Conservation (phyloP, 2,797 vertebrate genomes). For the Phylloscopus collybita region DNA sequence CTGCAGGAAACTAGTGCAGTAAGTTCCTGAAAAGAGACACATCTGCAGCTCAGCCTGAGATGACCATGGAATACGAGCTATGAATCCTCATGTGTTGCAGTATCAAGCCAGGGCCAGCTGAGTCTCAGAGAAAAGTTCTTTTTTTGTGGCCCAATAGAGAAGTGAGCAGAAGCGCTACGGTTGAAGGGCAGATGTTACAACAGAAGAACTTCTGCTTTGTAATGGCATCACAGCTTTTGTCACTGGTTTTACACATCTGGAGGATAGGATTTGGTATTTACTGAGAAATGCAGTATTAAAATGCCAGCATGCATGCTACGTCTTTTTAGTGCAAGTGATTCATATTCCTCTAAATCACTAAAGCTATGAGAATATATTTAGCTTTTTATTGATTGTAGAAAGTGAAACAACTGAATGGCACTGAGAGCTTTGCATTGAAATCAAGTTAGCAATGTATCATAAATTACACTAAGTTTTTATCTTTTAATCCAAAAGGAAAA, state of each 20-base stretch:
- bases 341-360: neutral
- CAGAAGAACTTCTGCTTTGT: neutral
- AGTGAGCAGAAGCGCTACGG: fast-evolving
- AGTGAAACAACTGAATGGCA: neutral
- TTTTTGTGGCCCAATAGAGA: neutral
- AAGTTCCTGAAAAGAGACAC: neutral
- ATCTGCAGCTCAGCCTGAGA: neutral
- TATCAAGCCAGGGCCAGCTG: neutral
- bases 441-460: neutral
- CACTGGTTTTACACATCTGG: neutral
- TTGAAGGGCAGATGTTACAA: neutral
- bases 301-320: neutral
- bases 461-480: neutral
- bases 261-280: neutral
- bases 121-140: neutral
- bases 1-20: neutral
- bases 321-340: neutral
- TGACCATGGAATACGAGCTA: neutral
- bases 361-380: neutral
- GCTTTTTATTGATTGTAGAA: neutral
- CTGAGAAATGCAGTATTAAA: constrained; percentile 6
- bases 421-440: neutral
- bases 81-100: neutral
- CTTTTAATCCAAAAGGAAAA: neutral
- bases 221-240: neutral